Evolutionary conservation across 2,113 vertebrate species (phyloP).

Genomic region (Cyprinodon tularosa): DNA sequence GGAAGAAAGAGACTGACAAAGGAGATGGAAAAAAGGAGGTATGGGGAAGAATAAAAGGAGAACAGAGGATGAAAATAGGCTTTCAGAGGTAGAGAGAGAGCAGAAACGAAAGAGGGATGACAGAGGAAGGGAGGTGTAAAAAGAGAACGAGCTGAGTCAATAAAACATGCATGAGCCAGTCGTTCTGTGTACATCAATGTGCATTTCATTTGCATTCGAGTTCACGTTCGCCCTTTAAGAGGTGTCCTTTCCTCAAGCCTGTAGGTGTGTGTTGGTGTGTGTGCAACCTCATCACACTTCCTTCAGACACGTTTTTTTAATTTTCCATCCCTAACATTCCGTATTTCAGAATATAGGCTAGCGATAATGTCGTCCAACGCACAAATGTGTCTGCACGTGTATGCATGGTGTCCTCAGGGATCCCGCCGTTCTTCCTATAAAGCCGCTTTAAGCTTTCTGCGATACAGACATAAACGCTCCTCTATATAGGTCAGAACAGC

Average conservation of each 20-base stretch:
- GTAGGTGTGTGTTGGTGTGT: neutral
- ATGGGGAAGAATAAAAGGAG: constrained; percentile 15
- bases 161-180: constrained; percentile 64
- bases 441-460: constrained; percentile 45
- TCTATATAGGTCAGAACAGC: constrained; percentile 53
- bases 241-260: neutral
- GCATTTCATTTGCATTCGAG: constrained; percentile 22
- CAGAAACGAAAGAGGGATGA: constrained; percentile 5
- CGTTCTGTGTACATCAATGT: constrained; percentile 17
- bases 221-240: constrained; percentile 4
- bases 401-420: constrained; percentile 32
- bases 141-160: constrained; percentile 37
- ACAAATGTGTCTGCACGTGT: constrained; percentile 6
- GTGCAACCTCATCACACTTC: neutral
- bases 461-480: constrained; percentile 25
- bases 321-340: constrained; percentile 21
- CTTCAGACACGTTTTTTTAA: neutral
- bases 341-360: neutral
- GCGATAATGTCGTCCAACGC: constrained; percentile 17
- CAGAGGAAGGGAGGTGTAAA: constrained; percentile 38
- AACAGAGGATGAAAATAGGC: constrained; percentile 8
- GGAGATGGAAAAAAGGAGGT: neutral
- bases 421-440: constrained; percentile 20
- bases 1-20: constrained; percentile 1
- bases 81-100: constrained; percentile 2